Percentiles rank a stretch among this genome's conserved stretches.
Conservation (phyloP, 2,888 invertebrate genomes). For the Halictus quadricinctus region DNA sequence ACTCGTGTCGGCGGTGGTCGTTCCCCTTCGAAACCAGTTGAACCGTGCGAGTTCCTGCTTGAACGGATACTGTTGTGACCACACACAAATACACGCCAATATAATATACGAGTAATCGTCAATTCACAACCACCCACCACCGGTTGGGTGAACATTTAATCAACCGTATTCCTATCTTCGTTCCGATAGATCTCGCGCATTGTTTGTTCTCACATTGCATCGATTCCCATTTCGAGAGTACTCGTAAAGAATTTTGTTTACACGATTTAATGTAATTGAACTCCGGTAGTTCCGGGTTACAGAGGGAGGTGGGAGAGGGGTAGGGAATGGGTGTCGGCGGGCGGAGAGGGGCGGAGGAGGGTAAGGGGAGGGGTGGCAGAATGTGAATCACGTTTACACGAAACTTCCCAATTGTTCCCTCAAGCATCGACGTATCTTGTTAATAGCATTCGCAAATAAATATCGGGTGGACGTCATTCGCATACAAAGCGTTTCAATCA, state of each 20-base stretch:
- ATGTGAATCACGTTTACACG: neutral
- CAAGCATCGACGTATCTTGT: neutral
- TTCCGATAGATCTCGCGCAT: neutral
- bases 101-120: slow-evolving; percentile 35
- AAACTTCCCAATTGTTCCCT: neutral
- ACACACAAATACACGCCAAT: neutral
- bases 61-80: slow-evolving; percentile 24
- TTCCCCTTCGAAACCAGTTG: slow-evolving; percentile 60
- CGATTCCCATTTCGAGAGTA: neutral
- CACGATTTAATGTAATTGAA: slow-evolving; percentile 19
- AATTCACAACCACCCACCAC: slow-evolving; percentile 10
- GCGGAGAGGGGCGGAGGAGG: too few relatives aligned
- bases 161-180: slow-evolving; percentile 24
- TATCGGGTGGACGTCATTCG: neutral
- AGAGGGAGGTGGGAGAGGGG: too few relatives aligned
- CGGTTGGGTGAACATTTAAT: slow-evolving; percentile 30
- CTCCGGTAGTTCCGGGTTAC: neutral
- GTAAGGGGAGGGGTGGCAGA: neutral
- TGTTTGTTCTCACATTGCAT: slow-evolving; percentile 10
- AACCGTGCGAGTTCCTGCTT: slow-evolving; percentile 59
- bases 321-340: too few relatives aligned
- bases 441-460: neutral
- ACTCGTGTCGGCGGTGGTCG: slow-evolving; percentile 40
- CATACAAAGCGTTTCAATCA: neutral
- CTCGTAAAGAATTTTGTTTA: slow-evolving; percentile 20